These are phyloP conservation scores for Atherinosoma microstoma DNA, from an alignment of 2,797 vertebrate species.

Conservation along the genomic window DNA sequence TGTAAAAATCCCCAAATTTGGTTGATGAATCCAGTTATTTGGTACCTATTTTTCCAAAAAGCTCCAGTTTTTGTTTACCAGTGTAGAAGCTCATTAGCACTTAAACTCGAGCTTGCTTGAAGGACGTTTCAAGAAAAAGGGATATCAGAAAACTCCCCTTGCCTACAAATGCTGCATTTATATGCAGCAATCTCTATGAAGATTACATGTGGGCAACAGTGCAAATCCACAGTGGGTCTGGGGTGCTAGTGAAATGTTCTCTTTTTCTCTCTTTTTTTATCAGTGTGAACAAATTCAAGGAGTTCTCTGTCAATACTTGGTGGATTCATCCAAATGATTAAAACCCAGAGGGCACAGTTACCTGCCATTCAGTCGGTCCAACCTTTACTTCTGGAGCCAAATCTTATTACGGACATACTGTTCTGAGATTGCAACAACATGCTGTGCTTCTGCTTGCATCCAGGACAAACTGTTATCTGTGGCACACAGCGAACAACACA, in stretches of 20 bases:
- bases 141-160: neutral
- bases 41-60: too few relatives aligned
- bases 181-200: neutral
- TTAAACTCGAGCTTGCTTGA: too few relatives aligned
- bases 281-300: neutral
- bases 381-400: slow-evolving; percentile 29
- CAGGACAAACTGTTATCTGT: slow-evolving; percentile 50
- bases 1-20: too few relatives aligned
- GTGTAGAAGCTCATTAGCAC: too few relatives aligned
- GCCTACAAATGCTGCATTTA: neutral
- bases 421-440: slow-evolving; percentile 27
- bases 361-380: slow-evolving; percentile 24
- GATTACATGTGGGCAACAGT: neutral
- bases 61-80: too few relatives aligned
- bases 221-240: neutral
- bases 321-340: slow-evolving; percentile 22
- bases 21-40: too few relatives aligned
- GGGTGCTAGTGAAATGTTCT: neutral
- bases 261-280: neutral
- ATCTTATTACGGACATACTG: slow-evolving; percentile 31
- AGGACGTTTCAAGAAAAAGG: neutral
- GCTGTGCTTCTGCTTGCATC: slow-evolving; percentile 38
- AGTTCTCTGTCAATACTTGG: neutral
- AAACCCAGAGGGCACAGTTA: slow-evolving; percentile 16
- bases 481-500: slow-evolving; percentile 34